Evolutionary conservation across 1,140 invertebrate species (phyloP), one percentile per base, ranked within the genome.

Genomic region (Acarapis woodi): DNA sequence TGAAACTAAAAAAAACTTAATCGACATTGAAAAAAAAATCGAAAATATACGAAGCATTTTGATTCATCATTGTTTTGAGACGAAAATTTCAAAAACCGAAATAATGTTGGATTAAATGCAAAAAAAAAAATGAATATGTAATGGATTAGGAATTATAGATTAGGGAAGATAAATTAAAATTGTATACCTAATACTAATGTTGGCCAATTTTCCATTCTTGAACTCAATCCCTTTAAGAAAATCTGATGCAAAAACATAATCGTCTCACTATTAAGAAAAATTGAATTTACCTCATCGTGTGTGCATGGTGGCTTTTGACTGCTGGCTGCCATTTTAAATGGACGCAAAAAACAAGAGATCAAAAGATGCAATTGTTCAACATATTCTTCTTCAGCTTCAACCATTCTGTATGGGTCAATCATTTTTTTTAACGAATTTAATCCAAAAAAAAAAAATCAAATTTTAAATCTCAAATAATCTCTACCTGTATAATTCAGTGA

Each of bases 261-360:
- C 0, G 80, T 87, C 57, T 90, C 82, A 49, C 74, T 62, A 57
- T 90, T 90, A 22, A 90, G 59, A 58, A 87, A 90, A 46, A 88
- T 87, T 23, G 79, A 87, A 55, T 82, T 87, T 35, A 88, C 76
- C 49, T 90, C 82, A 53, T 88, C 82, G 51, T 90, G 82, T 2
- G 71, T 71, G 50, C 80, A 82, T 0, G 79, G 78, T 4, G 82
- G 80, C 52, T 78, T 82, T 55, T 85, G 85, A 2, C 76, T 80
- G 47, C 74, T 78, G 4, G 77, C 77, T 8, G 64, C 62, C 80
- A 90, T 90, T 58, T 80, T 74, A 49, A 87, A 76, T 3, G 82
- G 80, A 32, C 80, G 64, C 18, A 85, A 57, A 53, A 85, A 87
- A 53, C 78, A 82, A n/a, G 74, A 74, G 5, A 88, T 76, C 42